Evolutionary conservation across 1,140 invertebrate genomes (phyloP), one percentile per base, ranked within the genome.

Genomic region (Pseudoatta argentina): DNA sequence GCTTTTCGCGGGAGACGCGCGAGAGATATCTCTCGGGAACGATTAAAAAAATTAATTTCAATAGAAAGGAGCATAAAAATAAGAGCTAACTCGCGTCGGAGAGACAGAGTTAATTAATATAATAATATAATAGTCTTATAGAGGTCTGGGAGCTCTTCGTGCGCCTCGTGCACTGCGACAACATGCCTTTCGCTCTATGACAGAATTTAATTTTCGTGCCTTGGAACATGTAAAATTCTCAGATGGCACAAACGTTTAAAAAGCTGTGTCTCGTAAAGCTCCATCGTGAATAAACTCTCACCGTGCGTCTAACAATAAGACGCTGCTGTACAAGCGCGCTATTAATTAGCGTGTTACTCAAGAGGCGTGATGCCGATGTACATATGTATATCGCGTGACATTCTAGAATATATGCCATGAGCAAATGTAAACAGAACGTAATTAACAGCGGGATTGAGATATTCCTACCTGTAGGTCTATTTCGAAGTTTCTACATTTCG

Each of bases 401-500:
- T 30, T 39, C 21, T 34, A 24, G 48, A 21, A 53, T 8, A 10
- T 10, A 21, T 3, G 18, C 30, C 2, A 61, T 7, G 21, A 53
- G 18, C 48, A 34, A 21, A 53, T 10, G 51, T 44, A 82, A 82
- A 73, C 55, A 27, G 27, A 18, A 30, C 63, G 39, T 69, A 73
- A 75, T 83, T 73, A 75, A 61, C 69, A 18, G 57, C 44, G 44
- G 24, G 39, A 75, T 82, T 48, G 64, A 57, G 34, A 82, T 57
- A 18, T 51, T 71, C 24, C 21, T 24, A 21, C 21, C 66, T n/a
- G 44, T n/a, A 10, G 34, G 4, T 24, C 34, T 10, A 27, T 51
- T 48, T 34, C 24, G 18, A 73, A 75, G 24, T 83, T 48, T 34
- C 67, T 12, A 21, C 24, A 24, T 81, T 57, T 57, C 34, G 16